Percentiles rank a stretch among this genome's conserved stretches.
Conservation (phyloP, 2,797 vertebrate species). For the Spatula versicolor region DNA sequence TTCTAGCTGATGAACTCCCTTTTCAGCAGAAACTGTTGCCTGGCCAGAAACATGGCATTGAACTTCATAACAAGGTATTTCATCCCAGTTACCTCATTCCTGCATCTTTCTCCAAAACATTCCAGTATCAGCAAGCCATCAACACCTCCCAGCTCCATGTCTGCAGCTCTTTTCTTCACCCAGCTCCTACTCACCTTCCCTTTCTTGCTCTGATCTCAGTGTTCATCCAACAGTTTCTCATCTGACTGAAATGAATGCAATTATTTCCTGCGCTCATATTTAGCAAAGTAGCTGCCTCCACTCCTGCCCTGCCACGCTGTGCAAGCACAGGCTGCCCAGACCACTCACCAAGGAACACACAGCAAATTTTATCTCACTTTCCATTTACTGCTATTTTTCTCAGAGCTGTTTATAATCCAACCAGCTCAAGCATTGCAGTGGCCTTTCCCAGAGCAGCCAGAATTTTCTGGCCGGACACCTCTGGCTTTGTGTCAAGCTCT, state of each 20-base stretch:
- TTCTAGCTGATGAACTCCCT: not conserved
- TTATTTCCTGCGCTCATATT: fast-evolving
- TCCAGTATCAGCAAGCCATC: fast-evolving
- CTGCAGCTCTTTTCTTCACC: not conserved
- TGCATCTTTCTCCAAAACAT: not conserved
- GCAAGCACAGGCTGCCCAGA: fast-evolving
- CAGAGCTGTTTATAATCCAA: not conserved
- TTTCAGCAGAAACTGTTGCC: not conserved
- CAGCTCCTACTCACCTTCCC: not conserved
- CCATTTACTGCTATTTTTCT: not conserved
- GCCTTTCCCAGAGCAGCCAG: slow-evolving; percentile 6
- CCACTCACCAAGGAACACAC: fast-evolving
- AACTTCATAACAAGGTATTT: not conserved
- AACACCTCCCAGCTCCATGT: not conserved
- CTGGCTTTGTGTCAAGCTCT: not conserved
- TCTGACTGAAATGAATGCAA: fast-evolving
- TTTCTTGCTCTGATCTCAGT: not conserved
- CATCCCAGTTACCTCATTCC: not conserved
- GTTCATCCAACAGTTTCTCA: not conserved
- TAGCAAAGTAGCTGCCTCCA: not conserved
- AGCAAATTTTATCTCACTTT: not conserved
- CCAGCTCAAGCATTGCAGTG: not conserved
- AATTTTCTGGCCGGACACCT: not conserved
- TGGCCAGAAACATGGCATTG: not conserved
- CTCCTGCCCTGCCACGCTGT: fast-evolving